phyloP scores from a whole-genome alignment of 2,113 vertebrate genomes.

The Brachirus orientalis region DNA sequence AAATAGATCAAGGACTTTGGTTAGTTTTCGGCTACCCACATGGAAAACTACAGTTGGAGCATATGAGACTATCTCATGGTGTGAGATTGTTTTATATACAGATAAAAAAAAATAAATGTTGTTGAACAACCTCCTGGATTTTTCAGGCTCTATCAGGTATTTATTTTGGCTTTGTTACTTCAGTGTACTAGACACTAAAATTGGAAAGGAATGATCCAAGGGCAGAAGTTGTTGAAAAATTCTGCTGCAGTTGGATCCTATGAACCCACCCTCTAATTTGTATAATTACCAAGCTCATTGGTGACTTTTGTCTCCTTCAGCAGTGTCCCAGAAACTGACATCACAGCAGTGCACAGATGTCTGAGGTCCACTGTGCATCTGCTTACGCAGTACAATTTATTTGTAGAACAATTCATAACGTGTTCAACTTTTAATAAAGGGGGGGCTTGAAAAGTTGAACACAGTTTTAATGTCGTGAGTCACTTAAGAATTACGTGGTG shows the following conservation, averaged over 20 bases:
- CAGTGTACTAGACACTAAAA: neutral
- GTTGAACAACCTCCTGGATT: neutral
- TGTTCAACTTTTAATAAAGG: conserved; percentile 61
- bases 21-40: too few relatives aligned
- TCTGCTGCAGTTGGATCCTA: too few relatives aligned
- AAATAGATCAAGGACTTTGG: too few relatives aligned
- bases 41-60: too few relatives aligned
- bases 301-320: conserved; percentile 15
- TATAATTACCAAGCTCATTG: conserved; percentile 13
- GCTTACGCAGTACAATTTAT: conserved; percentile 49
- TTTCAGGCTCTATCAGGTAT: neutral
- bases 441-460: conserved; percentile 28
- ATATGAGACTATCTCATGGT: too few relatives aligned
- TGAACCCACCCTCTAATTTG: neutral
- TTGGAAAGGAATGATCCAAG: neutral
- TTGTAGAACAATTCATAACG: conserved; percentile 47
- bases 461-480: too few relatives aligned
- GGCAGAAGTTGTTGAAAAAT: too few relatives aligned
- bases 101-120: neutral
- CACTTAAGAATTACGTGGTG: neutral
- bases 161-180: neutral
- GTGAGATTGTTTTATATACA: too few relatives aligned
- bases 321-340: conserved; percentile 41
- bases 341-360: conserved; percentile 32
- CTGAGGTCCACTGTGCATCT: conserved; percentile 25